Conservation (phyloP, 2,888 invertebrate species). For the Encarsia formosa region DNA sequence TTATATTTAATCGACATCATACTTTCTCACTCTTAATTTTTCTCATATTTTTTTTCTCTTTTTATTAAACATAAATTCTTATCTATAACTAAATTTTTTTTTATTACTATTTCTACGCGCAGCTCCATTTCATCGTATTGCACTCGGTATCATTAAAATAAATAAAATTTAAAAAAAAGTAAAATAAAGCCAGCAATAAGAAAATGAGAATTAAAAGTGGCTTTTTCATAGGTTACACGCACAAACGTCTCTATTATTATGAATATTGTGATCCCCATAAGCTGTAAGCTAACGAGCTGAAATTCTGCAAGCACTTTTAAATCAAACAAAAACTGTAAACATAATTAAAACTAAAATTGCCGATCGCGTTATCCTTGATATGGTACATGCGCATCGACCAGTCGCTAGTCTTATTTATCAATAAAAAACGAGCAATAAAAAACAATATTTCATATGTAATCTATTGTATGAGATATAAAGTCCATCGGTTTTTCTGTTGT, state of each 20-base stretch:
- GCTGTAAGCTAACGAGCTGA: neutral
- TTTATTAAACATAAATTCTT: neutral
- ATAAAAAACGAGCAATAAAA: conserved; percentile 28
- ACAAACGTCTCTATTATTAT: no score
- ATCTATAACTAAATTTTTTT: neutral
- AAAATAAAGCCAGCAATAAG: neutral
- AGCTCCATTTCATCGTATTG: conserved; percentile 23
- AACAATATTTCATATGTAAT: conserved; percentile 28
- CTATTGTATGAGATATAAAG: conserved; percentile 23
- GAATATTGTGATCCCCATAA: no score
- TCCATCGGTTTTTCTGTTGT: conserved; percentile 12
- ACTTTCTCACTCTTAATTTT: conserved; percentile 23
- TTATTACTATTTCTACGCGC: conserved; percentile 13
- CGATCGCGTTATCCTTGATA: conserved; percentile 9
- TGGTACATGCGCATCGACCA: neutral
- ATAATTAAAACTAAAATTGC: conserved; percentile 19
- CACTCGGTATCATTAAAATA: conserved; percentile 18
- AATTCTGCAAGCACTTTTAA: neutral
- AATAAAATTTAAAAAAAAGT: neutral
- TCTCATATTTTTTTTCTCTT: conserved; percentile 19
- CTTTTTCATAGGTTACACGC: neutral
- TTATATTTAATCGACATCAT: neutral
- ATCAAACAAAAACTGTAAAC: neutral
- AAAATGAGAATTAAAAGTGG: conserved; percentile 18
- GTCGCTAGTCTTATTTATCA: conserved; percentile 18